phyloP scores from a whole-genome alignment of 2,888 invertebrate genomes.

The Tiliacea citrago region DNA sequence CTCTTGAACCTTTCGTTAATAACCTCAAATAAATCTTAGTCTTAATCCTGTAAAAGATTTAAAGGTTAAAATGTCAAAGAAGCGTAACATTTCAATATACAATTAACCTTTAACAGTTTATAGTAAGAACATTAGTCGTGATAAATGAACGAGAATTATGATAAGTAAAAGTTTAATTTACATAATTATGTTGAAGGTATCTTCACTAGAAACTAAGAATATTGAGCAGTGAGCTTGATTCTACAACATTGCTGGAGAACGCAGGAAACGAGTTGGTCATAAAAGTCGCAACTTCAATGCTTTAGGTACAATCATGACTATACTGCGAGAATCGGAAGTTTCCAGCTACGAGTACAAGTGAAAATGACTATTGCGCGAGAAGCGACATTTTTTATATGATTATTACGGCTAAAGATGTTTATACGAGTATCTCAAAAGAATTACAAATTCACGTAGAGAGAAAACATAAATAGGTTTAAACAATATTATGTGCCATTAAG shows the following conservation, averaged over 20 bases:
- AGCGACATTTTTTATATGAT: not conserved
- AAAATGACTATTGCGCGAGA: not conserved
- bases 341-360: not conserved
- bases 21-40: constrained; percentile 9
- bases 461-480: no score
- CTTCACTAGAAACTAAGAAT: constrained; percentile 36
- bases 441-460: no score
- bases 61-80: constrained; percentile 23
- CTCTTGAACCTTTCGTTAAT: not conserved
- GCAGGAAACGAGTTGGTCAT: constrained; percentile 8
- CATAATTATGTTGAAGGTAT: constrained; percentile 29
- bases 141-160: constrained; percentile 28
- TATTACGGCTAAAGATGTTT: no score
- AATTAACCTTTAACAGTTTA: constrained; percentile 30
- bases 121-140: constrained; percentile 7
- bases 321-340: not conserved
- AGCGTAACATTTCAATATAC: constrained; percentile 16
- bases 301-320: constrained; percentile 9
- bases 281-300: constrained; percentile 15
- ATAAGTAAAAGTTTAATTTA: constrained; percentile 38
- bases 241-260: constrained; percentile 16
- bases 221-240: constrained; percentile 43
- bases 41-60: not conserved
- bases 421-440: no score
- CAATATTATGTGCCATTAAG: no score